Conservation (phyloP, 2,888 invertebrate species). For the Amiota communis region DNA sequence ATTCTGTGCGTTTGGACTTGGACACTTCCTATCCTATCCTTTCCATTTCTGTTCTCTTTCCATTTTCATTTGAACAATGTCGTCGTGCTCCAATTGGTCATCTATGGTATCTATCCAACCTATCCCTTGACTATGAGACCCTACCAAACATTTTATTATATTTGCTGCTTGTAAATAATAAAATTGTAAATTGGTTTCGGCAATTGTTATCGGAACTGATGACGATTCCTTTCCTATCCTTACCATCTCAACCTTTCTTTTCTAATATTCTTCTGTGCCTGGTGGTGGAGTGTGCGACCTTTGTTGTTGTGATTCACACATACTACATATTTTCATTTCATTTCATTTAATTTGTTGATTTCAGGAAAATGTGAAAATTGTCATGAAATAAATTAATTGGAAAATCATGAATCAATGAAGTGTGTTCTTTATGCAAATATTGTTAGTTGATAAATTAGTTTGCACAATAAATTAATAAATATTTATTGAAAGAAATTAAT, state of each 20-base stretch:
- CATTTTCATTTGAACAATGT: conserved; percentile 37
- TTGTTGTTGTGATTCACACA: too few species aligned
- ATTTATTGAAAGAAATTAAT: conserved; percentile 1
- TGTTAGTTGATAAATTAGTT: conserved; percentile 28
- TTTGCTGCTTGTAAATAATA: conserved; percentile 55
- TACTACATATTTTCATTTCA: conserved; percentile 17
- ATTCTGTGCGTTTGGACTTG: conserved; percentile 36
- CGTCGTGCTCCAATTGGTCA: conserved; percentile 16
- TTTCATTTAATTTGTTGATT: conserved; percentile 49
- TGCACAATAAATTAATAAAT: conserved; percentile 24
- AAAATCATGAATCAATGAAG: conserved; percentile 48
- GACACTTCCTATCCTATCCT: neutral
- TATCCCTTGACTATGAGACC: conserved; percentile 39
- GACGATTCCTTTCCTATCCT: conserved; percentile 44
- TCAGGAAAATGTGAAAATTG: conserved; percentile 31
- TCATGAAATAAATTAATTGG: conserved; percentile 62
- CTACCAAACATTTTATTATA: conserved; percentile 24
- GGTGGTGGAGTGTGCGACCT: neutral
- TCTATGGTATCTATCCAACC: conserved; percentile 44
- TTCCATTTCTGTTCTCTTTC: neutral
- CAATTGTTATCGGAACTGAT: conserved; percentile 53
- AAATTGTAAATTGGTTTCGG: conserved; percentile 63
- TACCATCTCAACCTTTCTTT: neutral
- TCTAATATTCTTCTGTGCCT: conserved; percentile 13
- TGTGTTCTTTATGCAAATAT: conserved; percentile 46